phyloP scores from a whole-genome alignment of 2,113 vertebrate genomes.

The Phrynocephalus versicolor region DNA sequence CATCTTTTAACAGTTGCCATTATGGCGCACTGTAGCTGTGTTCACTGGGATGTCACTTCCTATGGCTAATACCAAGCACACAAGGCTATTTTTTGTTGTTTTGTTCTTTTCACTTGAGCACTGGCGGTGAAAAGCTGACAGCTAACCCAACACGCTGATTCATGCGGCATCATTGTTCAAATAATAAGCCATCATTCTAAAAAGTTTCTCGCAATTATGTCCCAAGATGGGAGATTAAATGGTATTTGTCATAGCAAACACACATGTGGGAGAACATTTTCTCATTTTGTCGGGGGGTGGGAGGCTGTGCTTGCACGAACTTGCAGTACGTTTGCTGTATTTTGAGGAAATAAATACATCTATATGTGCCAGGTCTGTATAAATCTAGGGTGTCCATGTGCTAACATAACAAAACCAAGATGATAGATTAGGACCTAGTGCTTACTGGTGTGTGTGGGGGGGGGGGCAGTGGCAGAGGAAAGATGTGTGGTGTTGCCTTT shows the following conservation, averaged over 20 bases:
- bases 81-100: conserved; percentile 51
- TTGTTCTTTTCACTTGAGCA: conserved; percentile 57
- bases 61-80: conserved; percentile 63
- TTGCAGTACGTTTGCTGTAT: conserved; percentile 65
- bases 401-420: neutral
- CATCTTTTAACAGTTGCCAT: conserved; percentile 68
- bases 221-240: conserved; percentile 69
- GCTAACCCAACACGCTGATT: conserved; percentile 70
- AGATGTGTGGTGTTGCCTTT: too few species aligned
- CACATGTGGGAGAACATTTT: conserved; percentile 72
- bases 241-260: conserved; percentile 75
- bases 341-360: neutral
- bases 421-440: neutral
- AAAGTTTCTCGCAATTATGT: conserved; percentile 72
- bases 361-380: neutral
- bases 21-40: conserved; percentile 56
- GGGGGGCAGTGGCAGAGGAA: neutral
- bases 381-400: neutral
- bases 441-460: too few species aligned
- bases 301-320: conserved; percentile 76
- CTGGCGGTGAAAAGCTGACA: conserved; percentile 68
- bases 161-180: conserved; percentile 72
- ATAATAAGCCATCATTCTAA: conserved; percentile 75
- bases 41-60: conserved; percentile 69
- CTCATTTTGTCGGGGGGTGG: neutral